Percentiles rank a stretch among this genome's conserved stretches.
Conservation (phyloP, 2,888 invertebrate species). For the Tupiocoris notatus region DNA sequence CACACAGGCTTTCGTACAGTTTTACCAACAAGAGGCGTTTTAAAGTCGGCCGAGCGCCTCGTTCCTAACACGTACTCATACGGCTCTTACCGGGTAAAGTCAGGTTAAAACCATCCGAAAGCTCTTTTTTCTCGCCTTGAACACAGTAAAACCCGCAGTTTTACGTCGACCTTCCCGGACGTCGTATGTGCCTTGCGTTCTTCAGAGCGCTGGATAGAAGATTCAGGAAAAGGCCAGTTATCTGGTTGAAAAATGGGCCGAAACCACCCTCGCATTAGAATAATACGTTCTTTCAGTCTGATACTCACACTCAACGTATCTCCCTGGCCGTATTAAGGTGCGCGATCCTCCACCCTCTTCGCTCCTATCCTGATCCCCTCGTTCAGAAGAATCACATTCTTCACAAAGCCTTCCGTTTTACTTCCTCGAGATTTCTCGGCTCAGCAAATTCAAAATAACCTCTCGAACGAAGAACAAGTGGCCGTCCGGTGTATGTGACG, state of each 20-base stretch:
- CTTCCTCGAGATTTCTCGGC: conserved; percentile 8
- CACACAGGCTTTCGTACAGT: not conserved
- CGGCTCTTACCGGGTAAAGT: not conserved
- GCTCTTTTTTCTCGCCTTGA: conserved; percentile 3
- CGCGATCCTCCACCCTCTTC: not conserved
- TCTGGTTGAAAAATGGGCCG: conserved; percentile 33
- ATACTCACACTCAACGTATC: not conserved
- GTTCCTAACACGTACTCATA: not conserved
- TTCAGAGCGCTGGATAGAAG: not conserved
- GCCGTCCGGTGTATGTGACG: conserved; percentile 13
- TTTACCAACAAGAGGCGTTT: conserved; percentile 9
- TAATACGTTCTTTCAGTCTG: conserved; percentile 4
- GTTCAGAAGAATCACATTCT: conserved; percentile 9
- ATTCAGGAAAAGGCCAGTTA: conserved; percentile 15
- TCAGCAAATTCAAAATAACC: conserved; percentile 36
- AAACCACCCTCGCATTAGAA: conserved; percentile 32
- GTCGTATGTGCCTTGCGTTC: conserved; percentile 1
- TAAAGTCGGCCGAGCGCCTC: conserved; percentile 13
- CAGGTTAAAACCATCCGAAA: not conserved
- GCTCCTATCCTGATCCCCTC: not conserved
- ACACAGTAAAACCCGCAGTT: conserved; percentile 28
- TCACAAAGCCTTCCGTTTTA: not conserved
- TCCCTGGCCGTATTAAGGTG: not conserved
- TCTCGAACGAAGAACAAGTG: conserved; percentile 14
- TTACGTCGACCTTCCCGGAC: conserved; percentile 16